Percentiles rank a stretch among this genome's conserved stretches.
These are phyloP conservation scores for Thera britannica DNA, from an alignment of 2,888 invertebrate species.

Conservation along the genomic window DNA sequence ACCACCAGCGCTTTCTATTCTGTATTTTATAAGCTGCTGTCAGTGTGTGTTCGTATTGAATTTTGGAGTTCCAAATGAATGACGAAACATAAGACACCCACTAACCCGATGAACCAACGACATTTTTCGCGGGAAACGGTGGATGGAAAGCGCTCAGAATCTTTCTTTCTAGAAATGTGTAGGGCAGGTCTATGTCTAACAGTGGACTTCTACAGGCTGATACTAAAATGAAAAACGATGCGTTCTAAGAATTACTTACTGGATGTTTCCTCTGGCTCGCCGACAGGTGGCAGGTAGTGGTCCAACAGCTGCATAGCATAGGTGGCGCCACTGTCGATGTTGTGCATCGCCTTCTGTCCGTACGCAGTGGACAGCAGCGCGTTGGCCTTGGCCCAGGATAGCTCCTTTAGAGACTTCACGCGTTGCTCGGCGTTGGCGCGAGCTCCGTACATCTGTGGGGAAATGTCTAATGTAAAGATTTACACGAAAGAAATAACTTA, in stretches of 20 bases:
- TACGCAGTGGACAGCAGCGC: slow-evolving; percentile 88
- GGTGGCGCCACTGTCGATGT: slow-evolving; percentile 88
- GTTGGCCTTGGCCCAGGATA: slow-evolving; percentile 90
- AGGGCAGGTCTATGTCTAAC: too few species aligned
- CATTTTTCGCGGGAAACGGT: too few species aligned
- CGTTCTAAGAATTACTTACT: slow-evolving; percentile 53
- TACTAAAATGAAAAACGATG: too few species aligned
- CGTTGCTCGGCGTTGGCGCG: slow-evolving; percentile 82
- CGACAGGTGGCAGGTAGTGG: slow-evolving; percentile 87
- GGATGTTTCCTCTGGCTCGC: slow-evolving; percentile 79
- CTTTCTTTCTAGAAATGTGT: too few species aligned
- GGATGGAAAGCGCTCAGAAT: too few species aligned
- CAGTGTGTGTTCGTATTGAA: too few species aligned
- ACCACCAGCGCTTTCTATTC: too few species aligned
- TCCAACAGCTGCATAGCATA: slow-evolving; percentile 90
- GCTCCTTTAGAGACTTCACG: slow-evolving; percentile 87
- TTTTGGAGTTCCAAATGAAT: too few species aligned
- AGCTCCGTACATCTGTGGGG: slow-evolving; percentile 73
- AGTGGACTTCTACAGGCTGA: too few species aligned
- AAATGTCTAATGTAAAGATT: not conserved
- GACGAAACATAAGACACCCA: too few species aligned
- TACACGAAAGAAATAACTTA: not conserved
- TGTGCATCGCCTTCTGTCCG: slow-evolving; percentile 87
- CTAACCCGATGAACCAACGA: too few species aligned
- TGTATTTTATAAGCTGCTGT: too few species aligned